Evolutionary conservation across 2,888 invertebrate genomes (phyloP).

Genomic region (Merodon equestris): DNA sequence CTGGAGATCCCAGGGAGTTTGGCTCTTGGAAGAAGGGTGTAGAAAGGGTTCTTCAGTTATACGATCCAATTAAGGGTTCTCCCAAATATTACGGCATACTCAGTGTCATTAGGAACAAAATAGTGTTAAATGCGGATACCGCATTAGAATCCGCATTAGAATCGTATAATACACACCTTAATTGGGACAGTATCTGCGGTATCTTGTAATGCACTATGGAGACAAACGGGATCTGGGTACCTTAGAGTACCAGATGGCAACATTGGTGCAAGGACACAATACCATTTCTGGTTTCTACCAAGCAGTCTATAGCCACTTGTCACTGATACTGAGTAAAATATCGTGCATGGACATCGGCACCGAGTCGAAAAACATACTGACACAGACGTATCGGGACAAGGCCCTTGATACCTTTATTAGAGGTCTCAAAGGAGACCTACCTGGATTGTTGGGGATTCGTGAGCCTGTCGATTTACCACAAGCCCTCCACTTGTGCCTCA

Average conservation of each 20-base stretch:
- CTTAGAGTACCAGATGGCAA: slow-evolving; percentile 52
- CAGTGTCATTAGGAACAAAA: no score
- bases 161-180: slow-evolving; percentile 25
- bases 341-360: slow-evolving; percentile 27
- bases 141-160: no score
- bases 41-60: slow-evolving; percentile 6
- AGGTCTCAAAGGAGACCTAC: slow-evolving; percentile 59
- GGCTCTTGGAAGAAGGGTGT: no score
- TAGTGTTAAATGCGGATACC: slow-evolving; percentile 46
- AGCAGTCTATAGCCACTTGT: slow-evolving; percentile 40
- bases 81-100: slow-evolving; percentile 60
- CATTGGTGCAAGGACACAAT: slow-evolving; percentile 33
- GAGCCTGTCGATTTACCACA: slow-evolving; percentile 57
- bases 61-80: slow-evolving; percentile 34
- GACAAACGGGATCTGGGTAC: slow-evolving; percentile 51
- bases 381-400: slow-evolving; percentile 10
- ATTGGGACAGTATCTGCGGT: slow-evolving; percentile 45
- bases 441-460: slow-evolving; percentile 57
- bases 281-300: slow-evolving; percentile 47
- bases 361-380: no score
- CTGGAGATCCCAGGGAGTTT: no score
- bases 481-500: slow-evolving; percentile 52
- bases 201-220: slow-evolving; percentile 53
- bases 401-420: slow-evolving; percentile 60
- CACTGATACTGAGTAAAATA: slow-evolving; percentile 50